Evolutionary conservation across 1,140 invertebrate genomes (phyloP), one percentile per base, ranked within the genome.

Genomic region (Phocides pigmalion): DNA sequence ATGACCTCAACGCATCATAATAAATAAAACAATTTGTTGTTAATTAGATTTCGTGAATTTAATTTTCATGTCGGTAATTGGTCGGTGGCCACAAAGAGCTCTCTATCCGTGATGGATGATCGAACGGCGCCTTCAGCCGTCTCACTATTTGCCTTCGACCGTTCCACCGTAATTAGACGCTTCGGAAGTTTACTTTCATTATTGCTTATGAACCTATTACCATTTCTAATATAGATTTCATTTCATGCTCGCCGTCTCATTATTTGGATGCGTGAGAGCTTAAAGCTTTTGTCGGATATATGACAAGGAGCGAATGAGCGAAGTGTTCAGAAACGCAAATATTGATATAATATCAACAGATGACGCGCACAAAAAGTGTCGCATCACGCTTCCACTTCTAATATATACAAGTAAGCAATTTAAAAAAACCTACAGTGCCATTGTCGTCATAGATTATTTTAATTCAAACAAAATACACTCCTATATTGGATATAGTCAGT

Each of bases 11-110:
- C 86, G 87, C 86, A 91, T 89, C 87, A 91, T 91, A 89, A 91
- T 91, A 91, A 89, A 91, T 91, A 91, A 91, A 91, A 91, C 89
- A 91, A 91, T 91, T 91, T 91, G 82, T 90, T 90, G 84, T 89
- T 91, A 91, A 91, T 91, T 91, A 91, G 89, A 91, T 91, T 91
- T 91, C 87, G 87, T 91, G 89, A 90, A 91, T 91, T 91, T 91
- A 91, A 91, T 91, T 91, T 90, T 90, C 89, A 90, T 91, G 87
- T 79, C 84, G 68, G 89, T 91, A 91, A 91, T 91, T 87, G 89
- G 89, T 89, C 87, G 85, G 89, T 88, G 84, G 84, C 79, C 84
- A 90, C 87, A 91, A 91, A 91, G 87, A 78, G 50, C 73, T 77
- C 79, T 87, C 84, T 90, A 90, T 91, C 82, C 66, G 80, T 91